Conservation (phyloP, 2,888 invertebrate species). For the Chloromyia formosa region DNA sequence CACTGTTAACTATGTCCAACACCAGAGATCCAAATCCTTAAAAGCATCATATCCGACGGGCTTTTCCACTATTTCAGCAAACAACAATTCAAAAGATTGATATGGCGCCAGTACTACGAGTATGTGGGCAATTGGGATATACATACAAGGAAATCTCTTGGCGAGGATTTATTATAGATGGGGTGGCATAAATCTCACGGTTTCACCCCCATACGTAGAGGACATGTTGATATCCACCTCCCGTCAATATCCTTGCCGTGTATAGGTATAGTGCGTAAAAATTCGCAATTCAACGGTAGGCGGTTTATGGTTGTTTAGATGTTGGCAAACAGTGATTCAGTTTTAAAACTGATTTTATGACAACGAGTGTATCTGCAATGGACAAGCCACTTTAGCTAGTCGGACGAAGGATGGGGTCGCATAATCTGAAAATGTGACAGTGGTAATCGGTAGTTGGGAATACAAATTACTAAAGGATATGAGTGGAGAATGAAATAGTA, state of each 20-base stretch:
- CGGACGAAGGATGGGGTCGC: too few species aligned
- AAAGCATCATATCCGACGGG: not conserved
- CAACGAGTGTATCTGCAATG: not conserved
- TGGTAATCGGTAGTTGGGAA: too few species aligned
- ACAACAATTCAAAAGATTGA: slow-evolving; percentile 1
- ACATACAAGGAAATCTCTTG: not conserved
- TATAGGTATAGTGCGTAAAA: not conserved
- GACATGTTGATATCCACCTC: too few species aligned
- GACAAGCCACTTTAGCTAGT: too few species aligned
- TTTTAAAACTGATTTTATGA: not conserved
- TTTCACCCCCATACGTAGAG: not conserved
- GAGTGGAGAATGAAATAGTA: too few species aligned
- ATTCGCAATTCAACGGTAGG: not conserved
- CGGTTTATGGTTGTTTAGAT: not conserved
- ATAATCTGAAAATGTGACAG: too few species aligned
- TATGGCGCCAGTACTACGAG: not conserved
- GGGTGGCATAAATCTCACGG: slow-evolving; percentile 7
- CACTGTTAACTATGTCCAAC: too few species aligned
- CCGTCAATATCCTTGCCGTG: too few species aligned
- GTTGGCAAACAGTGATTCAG: not conserved
- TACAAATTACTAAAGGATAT: too few species aligned
- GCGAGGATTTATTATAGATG: not conserved
- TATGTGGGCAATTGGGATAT: too few species aligned
- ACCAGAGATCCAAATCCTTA: not conserved
- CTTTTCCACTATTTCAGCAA: not conserved